Conservation (phyloP, 2,797 vertebrate genomes). For the Catharus ustulatus region DNA sequence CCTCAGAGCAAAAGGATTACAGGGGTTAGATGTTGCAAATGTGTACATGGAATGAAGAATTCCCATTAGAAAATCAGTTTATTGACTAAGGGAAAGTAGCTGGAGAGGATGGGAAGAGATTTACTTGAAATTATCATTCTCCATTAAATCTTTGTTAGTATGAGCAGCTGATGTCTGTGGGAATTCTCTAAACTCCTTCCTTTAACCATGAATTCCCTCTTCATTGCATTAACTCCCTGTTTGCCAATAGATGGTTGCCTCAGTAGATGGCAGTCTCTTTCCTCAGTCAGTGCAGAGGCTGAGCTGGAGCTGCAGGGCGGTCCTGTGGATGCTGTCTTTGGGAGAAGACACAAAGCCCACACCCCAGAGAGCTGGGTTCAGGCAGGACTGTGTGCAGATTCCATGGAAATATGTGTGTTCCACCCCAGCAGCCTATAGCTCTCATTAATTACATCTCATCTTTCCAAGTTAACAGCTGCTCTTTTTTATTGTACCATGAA, state of each 20-base stretch:
- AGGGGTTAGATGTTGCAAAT: background rate
- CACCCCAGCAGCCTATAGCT: background rate
- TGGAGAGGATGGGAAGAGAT: background rate
- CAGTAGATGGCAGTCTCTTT: conserved; percentile 56
- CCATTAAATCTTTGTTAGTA: background rate
- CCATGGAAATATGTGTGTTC: background rate
- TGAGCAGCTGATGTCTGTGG: background rate
- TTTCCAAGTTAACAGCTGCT: conserved; percentile 6
- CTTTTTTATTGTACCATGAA: background rate
- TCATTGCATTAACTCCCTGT: background rate
- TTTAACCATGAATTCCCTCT: background rate
- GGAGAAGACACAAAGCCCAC: background rate
- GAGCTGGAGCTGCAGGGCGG: rapidly evolving
- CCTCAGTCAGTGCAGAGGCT: background rate
- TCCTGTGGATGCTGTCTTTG: background rate
- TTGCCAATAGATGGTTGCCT: background rate
- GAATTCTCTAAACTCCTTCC: background rate
- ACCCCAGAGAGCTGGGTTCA: background rate
- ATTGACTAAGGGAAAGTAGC: background rate
- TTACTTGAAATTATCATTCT: background rate
- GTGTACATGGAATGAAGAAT: background rate
- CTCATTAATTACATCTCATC: background rate
- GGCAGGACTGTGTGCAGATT: rapidly evolving
- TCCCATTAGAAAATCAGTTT: conserved; percentile 22
- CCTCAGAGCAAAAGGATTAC: conserved; percentile 14